A percentile compares a stretch with the other conserved stretches of the same genome.
These are phyloP conservation scores for Zhengitettix transpicula DNA, from an alignment of 2,888 invertebrate genomes.

Conservation along the genomic window DNA sequence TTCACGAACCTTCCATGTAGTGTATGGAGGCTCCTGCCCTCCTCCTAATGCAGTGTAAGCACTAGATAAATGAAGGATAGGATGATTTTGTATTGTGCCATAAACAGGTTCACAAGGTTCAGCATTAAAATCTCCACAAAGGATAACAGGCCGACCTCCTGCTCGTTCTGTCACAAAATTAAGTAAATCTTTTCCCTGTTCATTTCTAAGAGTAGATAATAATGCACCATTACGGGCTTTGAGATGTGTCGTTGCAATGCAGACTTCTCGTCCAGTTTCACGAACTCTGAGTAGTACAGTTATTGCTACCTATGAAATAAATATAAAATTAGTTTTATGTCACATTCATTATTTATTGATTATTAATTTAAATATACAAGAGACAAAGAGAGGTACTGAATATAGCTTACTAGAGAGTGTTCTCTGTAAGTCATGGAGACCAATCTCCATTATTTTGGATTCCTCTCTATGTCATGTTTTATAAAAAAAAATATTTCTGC, in stretches of 20 bases:
- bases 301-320: conserved; percentile 36
- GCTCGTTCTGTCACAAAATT: conserved; percentile 34
- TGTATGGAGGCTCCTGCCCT: conserved; percentile 46
- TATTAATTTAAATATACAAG: too few species aligned
- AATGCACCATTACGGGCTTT: conserved; percentile 54
- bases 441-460: too few species aligned
- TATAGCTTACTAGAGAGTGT: too few species aligned
- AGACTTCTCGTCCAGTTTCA: conserved; percentile 39
- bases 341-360: too few species aligned
- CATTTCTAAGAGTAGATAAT: conserved; percentile 46
- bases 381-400: too few species aligned
- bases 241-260: conserved; percentile 53
- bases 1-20: conserved; percentile 59
- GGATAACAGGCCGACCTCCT: conserved; percentile 36
- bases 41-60: conserved; percentile 29
- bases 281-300: conserved; percentile 34
- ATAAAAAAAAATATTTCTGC: too few species aligned
- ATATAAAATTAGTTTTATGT: not conserved
- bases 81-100: conserved; percentile 33
- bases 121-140: conserved; percentile 65
- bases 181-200: conserved; percentile 50
- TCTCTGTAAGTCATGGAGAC: too few species aligned
- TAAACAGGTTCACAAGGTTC: conserved; percentile 56
- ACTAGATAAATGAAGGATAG: conserved; percentile 28
- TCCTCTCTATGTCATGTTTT: too few species aligned